A percentile compares a stretch with the other conserved stretches of the same genome.
Conservation (phyloP, 1,140 invertebrate genomes). For the Drosophila setifemur region DNA sequence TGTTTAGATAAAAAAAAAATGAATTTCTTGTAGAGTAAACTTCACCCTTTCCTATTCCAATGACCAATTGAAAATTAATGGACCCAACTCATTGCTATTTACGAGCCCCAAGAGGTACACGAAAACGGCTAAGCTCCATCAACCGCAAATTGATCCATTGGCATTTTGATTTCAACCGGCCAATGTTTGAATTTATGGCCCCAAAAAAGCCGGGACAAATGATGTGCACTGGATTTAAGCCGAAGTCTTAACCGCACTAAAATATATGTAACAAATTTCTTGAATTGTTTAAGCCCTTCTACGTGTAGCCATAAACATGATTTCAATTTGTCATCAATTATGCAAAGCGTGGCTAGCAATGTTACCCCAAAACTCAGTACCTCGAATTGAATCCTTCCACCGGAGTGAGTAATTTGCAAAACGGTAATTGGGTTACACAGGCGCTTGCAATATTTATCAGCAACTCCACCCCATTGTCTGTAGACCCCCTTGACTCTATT, state of each 20-base stretch:
- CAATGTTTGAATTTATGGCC: constrained; percentile 67
- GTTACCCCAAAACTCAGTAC: background rate
- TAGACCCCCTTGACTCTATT: background rate
- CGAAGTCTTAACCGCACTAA: constrained; percentile 9
- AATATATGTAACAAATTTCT: constrained; percentile 28
- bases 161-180: constrained; percentile 61
- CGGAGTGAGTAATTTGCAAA: constrained; percentile 71
- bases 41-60: background rate
- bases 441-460: constrained; percentile 77
- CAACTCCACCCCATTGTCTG: constrained; percentile 5
- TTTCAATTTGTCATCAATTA: constrained; percentile 82
- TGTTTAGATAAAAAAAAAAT: too few relatives aligned
- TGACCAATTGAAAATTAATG: constrained; percentile 79
- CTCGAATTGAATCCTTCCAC: background rate
- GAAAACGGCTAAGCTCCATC: constrained; percentile 57
- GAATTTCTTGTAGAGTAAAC: background rate
- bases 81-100: constrained; percentile 68
- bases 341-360: constrained; percentile 74
- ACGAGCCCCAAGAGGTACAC: constrained; percentile 67
- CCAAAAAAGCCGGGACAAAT: constrained; percentile 4
- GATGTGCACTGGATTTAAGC: background rate
- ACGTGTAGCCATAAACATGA: constrained; percentile 67
- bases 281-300: constrained; percentile 7
- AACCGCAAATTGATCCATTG: constrained; percentile 78
- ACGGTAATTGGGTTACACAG: constrained; percentile 78